Evolutionary conservation across 2,797 vertebrate species (phyloP).

Genomic region (Knipowitschia caucasica): DNA sequence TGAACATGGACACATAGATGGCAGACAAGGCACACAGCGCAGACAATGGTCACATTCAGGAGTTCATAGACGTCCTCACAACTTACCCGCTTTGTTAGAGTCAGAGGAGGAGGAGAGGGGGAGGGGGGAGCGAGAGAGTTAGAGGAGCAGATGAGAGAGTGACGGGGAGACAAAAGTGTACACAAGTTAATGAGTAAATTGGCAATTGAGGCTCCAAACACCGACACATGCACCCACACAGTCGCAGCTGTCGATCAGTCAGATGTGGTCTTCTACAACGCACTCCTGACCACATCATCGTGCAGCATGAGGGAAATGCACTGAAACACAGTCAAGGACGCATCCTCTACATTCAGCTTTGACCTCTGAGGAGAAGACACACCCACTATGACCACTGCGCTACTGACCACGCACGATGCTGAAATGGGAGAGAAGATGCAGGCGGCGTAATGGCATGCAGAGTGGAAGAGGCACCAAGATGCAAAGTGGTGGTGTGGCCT

Average conservation of each 20-base stretch:
- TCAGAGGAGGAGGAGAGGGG: constrained; percentile 84
- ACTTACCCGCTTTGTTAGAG: constrained; percentile 97
- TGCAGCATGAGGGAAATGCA: constrained; percentile 68
- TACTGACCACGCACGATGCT: constrained; percentile 62
- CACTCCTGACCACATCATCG: constrained; percentile 62
- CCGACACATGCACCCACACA: constrained; percentile 17
- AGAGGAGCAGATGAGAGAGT: constrained; percentile 68
- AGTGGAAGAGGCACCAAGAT: constrained; percentile 62
- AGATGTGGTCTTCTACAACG: constrained; percentile 55
- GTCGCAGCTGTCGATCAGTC: constrained; percentile 53
- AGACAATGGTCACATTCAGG: constrained; percentile 78
- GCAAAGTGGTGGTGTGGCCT: constrained; percentile 52
- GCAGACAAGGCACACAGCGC: constrained; percentile 59
- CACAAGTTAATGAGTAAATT: constrained; percentile 76
- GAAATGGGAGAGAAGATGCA: constrained; percentile 61
- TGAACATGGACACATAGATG: constrained; percentile 58
- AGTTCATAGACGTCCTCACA: constrained; percentile 77
- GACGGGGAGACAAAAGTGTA: constrained; percentile 94
- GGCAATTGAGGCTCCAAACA: constrained; percentile 42
- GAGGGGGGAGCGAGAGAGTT: constrained; percentile 48
- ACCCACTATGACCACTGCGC: constrained; percentile 47
- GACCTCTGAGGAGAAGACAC: constrained; percentile 26
- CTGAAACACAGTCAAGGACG: constrained; percentile 52
- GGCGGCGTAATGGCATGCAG: constrained; percentile 68
- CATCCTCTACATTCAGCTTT: constrained; percentile 38